phyloP scores from a whole-genome alignment of 1,140 invertebrate species.

The Solen grandis region DNA sequence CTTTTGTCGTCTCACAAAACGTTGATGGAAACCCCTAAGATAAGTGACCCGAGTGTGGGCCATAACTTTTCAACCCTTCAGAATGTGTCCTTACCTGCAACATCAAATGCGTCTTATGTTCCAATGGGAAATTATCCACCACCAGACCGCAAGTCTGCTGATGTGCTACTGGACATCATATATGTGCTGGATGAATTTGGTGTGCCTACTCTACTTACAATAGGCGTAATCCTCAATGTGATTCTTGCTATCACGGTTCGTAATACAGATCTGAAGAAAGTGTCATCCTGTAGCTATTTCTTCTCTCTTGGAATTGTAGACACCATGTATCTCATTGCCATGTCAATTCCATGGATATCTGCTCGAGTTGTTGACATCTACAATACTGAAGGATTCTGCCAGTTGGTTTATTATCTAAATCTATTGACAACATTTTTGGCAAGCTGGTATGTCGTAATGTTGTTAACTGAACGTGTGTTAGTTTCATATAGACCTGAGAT shows the following conservation, averaged over 20 bases:
- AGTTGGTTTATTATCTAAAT: slow-evolving; percentile 58
- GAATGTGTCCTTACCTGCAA: too few species aligned
- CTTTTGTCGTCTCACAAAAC: too few species aligned
- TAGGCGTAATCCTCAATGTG: slow-evolving; percentile 57
- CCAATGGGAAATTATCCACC: too few species aligned
- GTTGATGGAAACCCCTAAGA: too few species aligned
- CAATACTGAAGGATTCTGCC: slow-evolving; percentile 63
- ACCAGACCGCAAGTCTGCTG: not conserved
- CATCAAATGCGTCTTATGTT: too few species aligned
- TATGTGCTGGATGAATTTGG: slow-evolving; percentile 57
- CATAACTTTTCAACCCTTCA: too few species aligned
- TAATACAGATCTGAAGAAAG: slow-evolving; percentile 60
- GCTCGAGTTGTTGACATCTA: slow-evolving; percentile 56
- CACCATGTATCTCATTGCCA: slow-evolving; percentile 55
- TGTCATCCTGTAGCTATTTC: slow-evolving; percentile 59
- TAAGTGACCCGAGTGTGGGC: too few species aligned
- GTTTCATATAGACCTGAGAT: slow-evolving; percentile 46
- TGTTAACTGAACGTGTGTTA: slow-evolving; percentile 50
- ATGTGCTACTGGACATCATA: slow-evolving; percentile 30
- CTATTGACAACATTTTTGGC: slow-evolving; percentile 60
- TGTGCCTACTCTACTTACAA: slow-evolving; percentile 52
- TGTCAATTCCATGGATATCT: slow-evolving; percentile 62
- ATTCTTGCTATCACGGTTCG: slow-evolving; percentile 37
- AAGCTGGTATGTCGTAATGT: slow-evolving; percentile 57
- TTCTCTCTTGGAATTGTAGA: slow-evolving; percentile 56